Base-by-base conservation (phyloP, 1,140 invertebrate genomes). In the Brachionus rotundiformis region DNA sequence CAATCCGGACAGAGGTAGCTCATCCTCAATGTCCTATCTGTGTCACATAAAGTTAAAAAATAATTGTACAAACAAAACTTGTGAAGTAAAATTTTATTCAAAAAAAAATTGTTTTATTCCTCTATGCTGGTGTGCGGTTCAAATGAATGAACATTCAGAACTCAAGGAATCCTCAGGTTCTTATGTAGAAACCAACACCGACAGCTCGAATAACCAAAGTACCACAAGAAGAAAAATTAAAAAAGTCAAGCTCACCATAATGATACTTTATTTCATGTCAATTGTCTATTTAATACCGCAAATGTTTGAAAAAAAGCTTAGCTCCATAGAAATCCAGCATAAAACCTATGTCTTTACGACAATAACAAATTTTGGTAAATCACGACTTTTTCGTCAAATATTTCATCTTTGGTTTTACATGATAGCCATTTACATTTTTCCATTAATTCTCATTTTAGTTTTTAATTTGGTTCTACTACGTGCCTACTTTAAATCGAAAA, bases 341-440 rank as follows among this genome's bases (percentile, higher is more conserved):
- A 54, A 63, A 25, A 59, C 76, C 16, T 79, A 79, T 79, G 59
- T 79, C 0, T 79, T 79, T 19, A 63, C 44, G 0, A 79, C 76
- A 3, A 54, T 79, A 8, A 79, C 76, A 11, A 39, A 11, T 16
- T 59, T 63, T 54, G 76, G 76, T 29, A n/a, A 63, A 59, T 59
- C 47, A 7, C 33, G 33, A n/a, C 19, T 54, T 23, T 79, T 59
- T 31, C 31, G 76, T 3, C 76, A 79, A 63, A 59, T 79, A 79
- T 79, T 79, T 33, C 76, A 79, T 5, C 36, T 79, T 8, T 79
- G 76, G 76, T 79, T 79, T 41, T 79, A 79, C 47, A 54, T 79
- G 76, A 16, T 79, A 36, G 76, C 76, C n/a, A 63, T 79, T 63
- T 79, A 79, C 27, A 59, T 63, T 16, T 79, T 79, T 16, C 76